Evolutionary conservation across 1,140 invertebrate species (phyloP).

Genomic region (Conus ventricosus): DNA sequence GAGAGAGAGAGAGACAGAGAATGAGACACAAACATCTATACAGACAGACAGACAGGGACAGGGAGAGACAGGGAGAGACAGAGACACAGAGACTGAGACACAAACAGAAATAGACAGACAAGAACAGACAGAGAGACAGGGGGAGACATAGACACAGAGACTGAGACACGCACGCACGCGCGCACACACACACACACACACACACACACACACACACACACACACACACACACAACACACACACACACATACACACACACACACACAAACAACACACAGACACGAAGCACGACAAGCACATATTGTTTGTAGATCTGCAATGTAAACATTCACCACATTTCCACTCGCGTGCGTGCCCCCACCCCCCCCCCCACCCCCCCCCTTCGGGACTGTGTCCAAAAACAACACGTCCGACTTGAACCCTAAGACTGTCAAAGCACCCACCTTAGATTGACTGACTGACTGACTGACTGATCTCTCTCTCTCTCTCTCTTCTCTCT

Average conservation of each 20-base stretch:
- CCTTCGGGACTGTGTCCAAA: neutral
- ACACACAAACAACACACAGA: neutral
- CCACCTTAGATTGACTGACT: no score
- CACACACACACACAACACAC: neutral
- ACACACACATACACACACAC: neutral
- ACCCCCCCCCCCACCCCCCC: no score
- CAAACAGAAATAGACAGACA: neutral
- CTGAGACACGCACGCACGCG: neutral
- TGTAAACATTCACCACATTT: neutral
- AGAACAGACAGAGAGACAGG: neutral
- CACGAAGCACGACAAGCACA: neutral
- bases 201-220: no score
- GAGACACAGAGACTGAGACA: neutral
- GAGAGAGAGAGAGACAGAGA: no score
- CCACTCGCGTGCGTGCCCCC: neutral
- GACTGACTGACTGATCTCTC: no score
- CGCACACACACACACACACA: no score
- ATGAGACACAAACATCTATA: no score
- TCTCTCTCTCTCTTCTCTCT: no score
- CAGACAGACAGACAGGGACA: neutral
- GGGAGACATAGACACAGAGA: neutral
- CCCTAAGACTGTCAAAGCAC: no score
- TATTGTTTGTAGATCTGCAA: neutral
- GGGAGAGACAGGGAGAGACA: neutral
- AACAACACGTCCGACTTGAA: neutral